A percentile compares a stretch with the other conserved stretches of the same genome.
These are phyloP conservation scores for Synodontis membranacea DNA, from an alignment of 2,113 vertebrate species.

Conservation along the genomic window DNA sequence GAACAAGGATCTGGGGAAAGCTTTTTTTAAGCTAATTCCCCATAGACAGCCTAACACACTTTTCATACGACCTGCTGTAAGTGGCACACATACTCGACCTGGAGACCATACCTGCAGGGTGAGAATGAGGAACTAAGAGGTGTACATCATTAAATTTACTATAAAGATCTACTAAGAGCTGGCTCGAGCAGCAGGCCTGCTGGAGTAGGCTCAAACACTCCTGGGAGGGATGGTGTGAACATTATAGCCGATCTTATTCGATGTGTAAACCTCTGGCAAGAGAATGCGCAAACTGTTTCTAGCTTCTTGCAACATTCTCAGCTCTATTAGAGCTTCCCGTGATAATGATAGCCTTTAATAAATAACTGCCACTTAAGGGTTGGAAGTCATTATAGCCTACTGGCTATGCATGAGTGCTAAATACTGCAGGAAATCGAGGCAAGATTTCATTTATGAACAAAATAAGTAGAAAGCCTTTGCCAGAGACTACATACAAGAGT, in stretches of 20 bases:
- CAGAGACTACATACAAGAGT: not conserved
- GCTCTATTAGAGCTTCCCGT: not conserved
- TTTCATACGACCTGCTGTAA: conserved; percentile 41
- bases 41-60: conserved; percentile 46
- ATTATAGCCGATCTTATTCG: not conserved
- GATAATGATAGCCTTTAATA: not conserved
- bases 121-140: not conserved
- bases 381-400: not conserved
- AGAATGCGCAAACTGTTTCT: not conserved
- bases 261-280: conserved; percentile 8
- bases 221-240: not conserved
- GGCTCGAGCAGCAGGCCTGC: not conserved
- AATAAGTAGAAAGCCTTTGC: not conserved
- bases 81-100: conserved; percentile 17
- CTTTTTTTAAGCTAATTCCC: conserved; percentile 48
- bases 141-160: conserved; percentile 5
- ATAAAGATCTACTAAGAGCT: not conserved
- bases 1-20: conserved; percentile 51
- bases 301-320: not conserved
- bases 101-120: conserved; percentile 16
- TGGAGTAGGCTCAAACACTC: conserved; percentile 6
- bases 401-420: not conserved
- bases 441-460: not conserved
- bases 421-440: not conserved
- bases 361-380: not conserved